phyloP scores from a whole-genome alignment of 30 jellyfish, hydroid and myxozoan genomes.

The Hydractinia echinata region DNA sequence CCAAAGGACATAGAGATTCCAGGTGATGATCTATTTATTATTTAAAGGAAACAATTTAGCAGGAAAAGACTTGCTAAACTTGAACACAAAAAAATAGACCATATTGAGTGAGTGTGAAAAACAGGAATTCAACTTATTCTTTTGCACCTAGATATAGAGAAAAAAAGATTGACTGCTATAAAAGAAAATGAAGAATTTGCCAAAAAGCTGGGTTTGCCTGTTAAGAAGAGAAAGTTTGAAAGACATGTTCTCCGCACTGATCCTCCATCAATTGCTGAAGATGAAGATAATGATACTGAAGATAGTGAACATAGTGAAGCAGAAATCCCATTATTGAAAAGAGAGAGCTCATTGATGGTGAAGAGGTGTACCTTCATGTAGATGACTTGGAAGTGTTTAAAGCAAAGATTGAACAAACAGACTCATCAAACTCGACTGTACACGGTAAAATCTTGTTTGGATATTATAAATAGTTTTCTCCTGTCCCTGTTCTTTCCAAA shows the following conservation, averaged over 20 bases:
- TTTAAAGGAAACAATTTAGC: background rate
- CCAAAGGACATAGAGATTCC: too few relatives aligned
- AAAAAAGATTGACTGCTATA: background rate
- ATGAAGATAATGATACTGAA: background rate
- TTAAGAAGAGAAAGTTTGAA: background rate
- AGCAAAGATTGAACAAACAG: background rate
- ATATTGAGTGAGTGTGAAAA: background rate
- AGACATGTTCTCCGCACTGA: background rate
- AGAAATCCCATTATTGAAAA: background rate
- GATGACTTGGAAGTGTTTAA: slow-evolving; percentile 12
- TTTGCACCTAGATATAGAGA: background rate
- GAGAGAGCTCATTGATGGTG: slow-evolving; percentile 10
- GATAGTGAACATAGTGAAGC: background rate
- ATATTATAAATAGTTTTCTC: too few relatives aligned
- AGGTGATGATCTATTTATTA: too few relatives aligned
- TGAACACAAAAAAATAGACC: background rate
- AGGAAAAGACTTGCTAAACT: slow-evolving; percentile 5
- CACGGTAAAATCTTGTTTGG: slow-evolving; percentile 2
- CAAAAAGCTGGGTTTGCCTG: background rate
- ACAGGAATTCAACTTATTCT: too few relatives aligned
- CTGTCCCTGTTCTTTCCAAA: too few relatives aligned
- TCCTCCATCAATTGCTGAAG: slow-evolving; percentile 3
- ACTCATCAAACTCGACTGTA: background rate
- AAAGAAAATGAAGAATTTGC: background rate
- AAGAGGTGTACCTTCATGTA: slow-evolving; percentile 10